A percentile compares a stretch with the other conserved stretches of the same genome.
phyloP scores from a whole-genome alignment of 2,113 vertebrate species.

The Brachionichthys hirsutus region DNA sequence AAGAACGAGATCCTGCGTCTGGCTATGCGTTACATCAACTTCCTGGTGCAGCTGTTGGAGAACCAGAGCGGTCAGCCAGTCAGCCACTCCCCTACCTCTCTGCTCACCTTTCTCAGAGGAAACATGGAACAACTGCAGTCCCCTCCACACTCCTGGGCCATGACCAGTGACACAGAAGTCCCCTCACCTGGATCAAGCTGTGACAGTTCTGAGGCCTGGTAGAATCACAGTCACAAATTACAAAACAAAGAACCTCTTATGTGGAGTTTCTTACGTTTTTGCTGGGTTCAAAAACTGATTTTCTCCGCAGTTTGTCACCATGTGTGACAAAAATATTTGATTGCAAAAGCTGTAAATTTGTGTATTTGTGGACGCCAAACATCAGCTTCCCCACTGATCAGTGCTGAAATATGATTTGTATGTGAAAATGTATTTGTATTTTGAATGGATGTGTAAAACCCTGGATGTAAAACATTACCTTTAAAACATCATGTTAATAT shows the following conservation, averaged over 20 bases:
- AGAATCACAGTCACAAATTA: constrained; percentile 27
- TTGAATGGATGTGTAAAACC: constrained; percentile 67
- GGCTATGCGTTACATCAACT: constrained; percentile 98
- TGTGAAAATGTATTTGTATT: constrained; percentile 55
- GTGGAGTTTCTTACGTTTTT: constrained; percentile 20
- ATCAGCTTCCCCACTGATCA: constrained; percentile 10
- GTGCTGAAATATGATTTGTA: constrained; percentile 45
- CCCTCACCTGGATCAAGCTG: constrained; percentile 82
- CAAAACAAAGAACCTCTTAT: not conserved
- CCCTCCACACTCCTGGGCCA: constrained; percentile 73
- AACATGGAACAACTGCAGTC: constrained; percentile 78
- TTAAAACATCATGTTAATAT: constrained; percentile 59
- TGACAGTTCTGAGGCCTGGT: constrained; percentile 78
- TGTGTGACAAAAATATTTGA: constrained; percentile 9
- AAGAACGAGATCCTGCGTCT: constrained; percentile 97
- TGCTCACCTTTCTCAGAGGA: constrained; percentile 78
- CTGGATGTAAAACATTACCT: constrained; percentile 51
- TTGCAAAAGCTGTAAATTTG: constrained; percentile 29
- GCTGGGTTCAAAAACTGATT: constrained; percentile 29
- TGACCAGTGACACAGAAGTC: constrained; percentile 77
- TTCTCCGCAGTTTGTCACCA: constrained; percentile 19
- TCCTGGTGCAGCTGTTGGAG: constrained; percentile 90
- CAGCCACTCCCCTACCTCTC: constrained; percentile 64
- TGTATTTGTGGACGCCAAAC: constrained; percentile 26
- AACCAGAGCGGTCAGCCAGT: constrained; percentile 81